Conservation (phyloP, 2,888 invertebrate species). For the Cryptus armator region DNA sequence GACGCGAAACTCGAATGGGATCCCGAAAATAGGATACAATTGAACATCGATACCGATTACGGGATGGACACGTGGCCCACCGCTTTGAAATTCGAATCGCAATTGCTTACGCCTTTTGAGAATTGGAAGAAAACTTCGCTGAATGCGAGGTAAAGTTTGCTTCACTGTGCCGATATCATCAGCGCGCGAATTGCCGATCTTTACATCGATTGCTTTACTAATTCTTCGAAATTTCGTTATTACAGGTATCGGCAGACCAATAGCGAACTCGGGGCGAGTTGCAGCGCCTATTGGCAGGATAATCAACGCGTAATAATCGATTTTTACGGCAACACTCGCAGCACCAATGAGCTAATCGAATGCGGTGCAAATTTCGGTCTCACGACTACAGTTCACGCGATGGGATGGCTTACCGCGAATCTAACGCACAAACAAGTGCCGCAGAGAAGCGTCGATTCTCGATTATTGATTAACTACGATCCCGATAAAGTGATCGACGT, state of each 20-base stretch:
- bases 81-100: slow-evolving; percentile 84
- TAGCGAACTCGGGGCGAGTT: slow-evolving; percentile 86
- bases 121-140: slow-evolving; percentile 87
- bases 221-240: slow-evolving; percentile 51
- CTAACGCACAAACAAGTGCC: slow-evolving; percentile 87
- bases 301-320: slow-evolving; percentile 87
- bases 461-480: slow-evolving; percentile 86
- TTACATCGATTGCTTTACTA: too few relatives aligned
- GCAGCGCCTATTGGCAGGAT: slow-evolving; percentile 88
- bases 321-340: slow-evolving; percentile 86
- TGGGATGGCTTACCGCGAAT: slow-evolving; percentile 87
- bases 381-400: slow-evolving; percentile 87
- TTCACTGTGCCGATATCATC: too few relatives aligned
- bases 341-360: slow-evolving; percentile 82
- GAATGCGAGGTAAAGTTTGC: slow-evolving; percentile 84
- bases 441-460: slow-evolving; percentile 85
- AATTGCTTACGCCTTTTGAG: slow-evolving; percentile 87
- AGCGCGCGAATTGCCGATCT: too few relatives aligned
- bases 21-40: slow-evolving; percentile 88
- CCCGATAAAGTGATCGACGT: slow-evolving; percentile 89
- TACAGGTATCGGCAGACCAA: slow-evolving; percentile 86
- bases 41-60: slow-evolving; percentile 88
- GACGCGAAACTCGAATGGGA: slow-evolving; percentile 90
- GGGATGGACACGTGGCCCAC: slow-evolving; percentile 84
- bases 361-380: slow-evolving; percentile 85